Conservation (phyloP, 2,113 vertebrate genomes). For the Oreochromis tanganicae region DNA sequence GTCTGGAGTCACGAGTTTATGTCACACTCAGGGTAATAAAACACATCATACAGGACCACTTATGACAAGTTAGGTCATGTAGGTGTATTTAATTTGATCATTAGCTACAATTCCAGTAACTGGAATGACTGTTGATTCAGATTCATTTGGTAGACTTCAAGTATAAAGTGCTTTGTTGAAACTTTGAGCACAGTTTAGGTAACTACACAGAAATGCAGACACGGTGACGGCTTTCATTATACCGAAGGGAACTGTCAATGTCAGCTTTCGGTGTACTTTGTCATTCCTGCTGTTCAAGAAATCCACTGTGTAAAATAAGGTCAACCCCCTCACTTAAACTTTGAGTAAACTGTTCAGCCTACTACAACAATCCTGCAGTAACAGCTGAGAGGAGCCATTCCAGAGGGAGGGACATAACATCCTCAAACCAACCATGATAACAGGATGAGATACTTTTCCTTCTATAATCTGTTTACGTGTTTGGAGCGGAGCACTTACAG, state of each 20-base stretch:
- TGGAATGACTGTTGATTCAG: not conserved
- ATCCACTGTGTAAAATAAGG: not conserved
- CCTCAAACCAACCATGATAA: slow-evolving; percentile 21
- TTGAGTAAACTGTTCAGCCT: not conserved
- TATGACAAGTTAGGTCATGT: not conserved
- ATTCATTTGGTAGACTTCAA: not conserved
- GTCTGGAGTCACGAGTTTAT: not conserved
- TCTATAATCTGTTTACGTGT: not conserved
- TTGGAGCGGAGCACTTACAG: not conserved
- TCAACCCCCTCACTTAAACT: slow-evolving; percentile 2
- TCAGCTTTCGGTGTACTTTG: not conserved
- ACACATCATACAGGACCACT: not conserved
- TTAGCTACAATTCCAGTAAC: not conserved
- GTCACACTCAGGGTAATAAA: not conserved
- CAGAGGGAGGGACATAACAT: not conserved
- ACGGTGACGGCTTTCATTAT: not conserved
- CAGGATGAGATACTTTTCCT: slow-evolving; percentile 14
- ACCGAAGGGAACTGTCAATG: not conserved
- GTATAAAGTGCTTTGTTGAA: not conserved
- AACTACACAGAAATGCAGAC: not conserved
- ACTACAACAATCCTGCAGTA: not conserved
- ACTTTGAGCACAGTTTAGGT: not conserved
- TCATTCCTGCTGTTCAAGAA: not conserved
- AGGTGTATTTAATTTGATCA: not conserved
- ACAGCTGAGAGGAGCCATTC: slow-evolving; percentile 8